These are phyloP conservation scores for Physella acuta DNA, from an alignment of 1,140 invertebrate genomes.

Conservation along the genomic window DNA sequence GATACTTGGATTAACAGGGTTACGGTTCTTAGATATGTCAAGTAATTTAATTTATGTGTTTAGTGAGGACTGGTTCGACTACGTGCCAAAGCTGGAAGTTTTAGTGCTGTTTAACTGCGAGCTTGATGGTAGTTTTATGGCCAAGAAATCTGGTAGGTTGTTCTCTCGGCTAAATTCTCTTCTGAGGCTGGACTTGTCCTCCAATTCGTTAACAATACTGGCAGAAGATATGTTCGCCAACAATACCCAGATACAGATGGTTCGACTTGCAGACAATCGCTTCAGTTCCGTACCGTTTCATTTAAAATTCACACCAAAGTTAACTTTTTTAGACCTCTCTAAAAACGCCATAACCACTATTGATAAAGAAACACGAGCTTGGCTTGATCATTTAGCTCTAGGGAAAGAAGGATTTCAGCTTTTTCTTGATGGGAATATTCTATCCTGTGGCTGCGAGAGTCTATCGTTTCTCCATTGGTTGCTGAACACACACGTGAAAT, in stretches of 20 bases:
- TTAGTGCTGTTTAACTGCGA: background rate
- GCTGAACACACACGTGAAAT: background rate
- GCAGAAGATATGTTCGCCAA: background rate
- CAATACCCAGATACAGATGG: background rate
- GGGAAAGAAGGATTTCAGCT: background rate
- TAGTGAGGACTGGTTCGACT: background rate
- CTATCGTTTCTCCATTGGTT: conserved; percentile 10
- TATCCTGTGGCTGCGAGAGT: background rate
- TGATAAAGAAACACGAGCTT: background rate
- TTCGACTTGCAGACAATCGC: background rate
- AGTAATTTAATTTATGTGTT: background rate
- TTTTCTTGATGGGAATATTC: background rate
- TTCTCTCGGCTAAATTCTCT: background rate
- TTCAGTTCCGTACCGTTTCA: conserved; percentile 6
- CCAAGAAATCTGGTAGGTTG: background rate
- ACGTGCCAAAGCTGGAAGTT: background rate
- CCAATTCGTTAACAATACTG: background rate
- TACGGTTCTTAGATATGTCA: background rate
- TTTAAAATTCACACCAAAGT: background rate
- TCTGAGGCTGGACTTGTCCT: background rate
- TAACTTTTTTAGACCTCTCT: background rate
- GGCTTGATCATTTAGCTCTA: background rate
- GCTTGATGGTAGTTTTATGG: background rate
- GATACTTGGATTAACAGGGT: background rate
- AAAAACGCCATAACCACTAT: background rate